Evolutionary conservation across 2,888 invertebrate genomes (phyloP), one percentile per base, ranked within the genome.

Genomic region (Pollenia griseotomentosa): DNA sequence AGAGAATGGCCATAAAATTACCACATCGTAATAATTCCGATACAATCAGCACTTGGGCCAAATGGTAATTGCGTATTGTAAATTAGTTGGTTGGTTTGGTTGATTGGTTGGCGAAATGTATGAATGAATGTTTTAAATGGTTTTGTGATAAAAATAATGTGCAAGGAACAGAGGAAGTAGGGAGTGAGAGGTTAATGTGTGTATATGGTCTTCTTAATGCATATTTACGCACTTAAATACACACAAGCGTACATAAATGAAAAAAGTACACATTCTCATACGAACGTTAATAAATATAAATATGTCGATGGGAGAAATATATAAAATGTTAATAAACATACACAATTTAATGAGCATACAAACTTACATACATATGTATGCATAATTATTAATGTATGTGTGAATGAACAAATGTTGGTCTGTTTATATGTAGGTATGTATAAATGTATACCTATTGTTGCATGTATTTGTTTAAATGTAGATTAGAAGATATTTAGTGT

Each of bases 21-120:
- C 90, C 90, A 90, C 90, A 90, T 89, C 89, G 89, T 90, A 90
- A 90, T 90, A 90, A 90, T 90, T 90, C 88, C 88, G 89, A 89
- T 89, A 89, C 88, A 88, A 89, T 89, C 89, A 87, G 89, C 88
- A 85, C 84, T 83, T 87, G 85, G 85, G 85, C 85, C 82, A 86
- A 86, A 86, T 82, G 73, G 85, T 86, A 86, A 86, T 86, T 86
- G 77, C 82, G 82, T 82, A 81, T 81, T 86, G 85, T 74, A 86
- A 86, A 86, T 86, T 86, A 86, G 85, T 82, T 78, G 82, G 73
- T 68, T 82, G 85, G 73, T 82, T 73, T 68, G 84, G 79, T 74
- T 84, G 79, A 84, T 55, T 74, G 68, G 66, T 74, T 79, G 68
- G 59, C 71, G 53, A 84, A 74, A 84, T 77, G 70, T 19, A 84